phyloP scores from a whole-genome alignment of 2,888 invertebrate species.

The Helleia helle region DNA sequence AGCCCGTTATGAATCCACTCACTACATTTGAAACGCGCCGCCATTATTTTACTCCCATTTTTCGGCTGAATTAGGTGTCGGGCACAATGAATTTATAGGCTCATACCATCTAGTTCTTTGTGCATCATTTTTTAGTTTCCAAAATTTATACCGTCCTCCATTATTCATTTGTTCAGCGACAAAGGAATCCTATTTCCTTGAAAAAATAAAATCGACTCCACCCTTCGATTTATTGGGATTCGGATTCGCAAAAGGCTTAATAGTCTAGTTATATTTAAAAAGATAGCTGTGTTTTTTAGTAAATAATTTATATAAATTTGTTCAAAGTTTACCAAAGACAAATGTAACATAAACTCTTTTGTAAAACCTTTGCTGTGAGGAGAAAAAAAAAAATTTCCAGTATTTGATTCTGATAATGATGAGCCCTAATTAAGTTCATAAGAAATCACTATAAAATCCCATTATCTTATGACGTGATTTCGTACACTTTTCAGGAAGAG shows the following conservation, averaged over 20 bases:
- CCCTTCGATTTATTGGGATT: conserved; percentile 12
- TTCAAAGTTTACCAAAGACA: no score
- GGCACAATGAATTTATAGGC: conserved; percentile 13
- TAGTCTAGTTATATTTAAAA: conserved; percentile 7
- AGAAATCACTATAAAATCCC: no score
- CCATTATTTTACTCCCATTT: conserved; percentile 23
- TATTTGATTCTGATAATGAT: no score
- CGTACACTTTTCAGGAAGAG: no score
- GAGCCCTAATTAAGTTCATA: no score
- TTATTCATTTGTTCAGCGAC: conserved; percentile 20
- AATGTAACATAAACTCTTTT: no score
- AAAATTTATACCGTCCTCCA: conserved; percentile 13
- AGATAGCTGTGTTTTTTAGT: background rate
- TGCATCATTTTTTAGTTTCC: conserved; percentile 10
- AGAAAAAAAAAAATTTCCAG: no score
- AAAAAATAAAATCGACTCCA: conserved; percentile 15
- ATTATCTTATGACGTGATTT: no score
- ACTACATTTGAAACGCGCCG: conserved; percentile 19
- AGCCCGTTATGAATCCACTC: conserved; percentile 27
- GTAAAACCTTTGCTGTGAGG: no score
- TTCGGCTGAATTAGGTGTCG: conserved; percentile 22
- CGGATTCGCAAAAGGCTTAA: conserved; percentile 9
- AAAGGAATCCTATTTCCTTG: conserved; percentile 19
- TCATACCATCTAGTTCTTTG: conserved; percentile 7
- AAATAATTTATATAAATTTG: no score